phyloP scores from a whole-genome alignment of 2,888 invertebrate species.

The Archips crataeganus region DNA sequence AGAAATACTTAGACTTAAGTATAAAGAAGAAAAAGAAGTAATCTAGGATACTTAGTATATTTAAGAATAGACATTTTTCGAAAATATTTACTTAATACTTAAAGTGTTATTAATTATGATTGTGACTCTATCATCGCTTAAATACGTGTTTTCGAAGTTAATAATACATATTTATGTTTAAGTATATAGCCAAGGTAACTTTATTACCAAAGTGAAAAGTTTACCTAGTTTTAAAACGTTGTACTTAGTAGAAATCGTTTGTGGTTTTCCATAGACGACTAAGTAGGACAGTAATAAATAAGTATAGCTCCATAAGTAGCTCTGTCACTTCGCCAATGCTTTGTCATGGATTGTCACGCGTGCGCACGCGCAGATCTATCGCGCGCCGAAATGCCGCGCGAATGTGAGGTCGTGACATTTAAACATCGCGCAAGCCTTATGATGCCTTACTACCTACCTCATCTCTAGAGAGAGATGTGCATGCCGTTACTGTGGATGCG shows the following conservation, averaged over 20 bases:
- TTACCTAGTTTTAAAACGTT: neutral
- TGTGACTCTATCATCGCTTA: too few relatives aligned
- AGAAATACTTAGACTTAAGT: too few relatives aligned
- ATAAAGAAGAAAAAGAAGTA: too few relatives aligned
- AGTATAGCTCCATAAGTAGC: neutral
- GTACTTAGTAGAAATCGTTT: neutral
- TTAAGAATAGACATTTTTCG: too few relatives aligned
- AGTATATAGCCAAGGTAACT: neutral
- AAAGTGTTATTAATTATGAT: too few relatives aligned
- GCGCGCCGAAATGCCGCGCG: conserved; percentile 4
- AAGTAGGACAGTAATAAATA: neutral
- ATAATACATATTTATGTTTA: neutral
- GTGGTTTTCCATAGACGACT: conserved; percentile 2
- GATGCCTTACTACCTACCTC: too few relatives aligned
- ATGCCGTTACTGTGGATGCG: too few relatives aligned
- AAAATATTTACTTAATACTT: too few relatives aligned
- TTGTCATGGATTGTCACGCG: neutral
- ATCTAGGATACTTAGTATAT: too few relatives aligned
- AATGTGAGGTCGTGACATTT: conserved; percentile 2
- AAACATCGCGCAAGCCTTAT: neutral
- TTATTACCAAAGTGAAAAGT: neutral
- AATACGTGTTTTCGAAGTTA: too few relatives aligned
- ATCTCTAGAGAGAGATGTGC: too few relatives aligned
- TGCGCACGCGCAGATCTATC: neutral
- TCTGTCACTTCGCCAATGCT: neutral